Conservation (phyloP, 2,797 vertebrate species). For the Gastrophryne carolinensis region DNA sequence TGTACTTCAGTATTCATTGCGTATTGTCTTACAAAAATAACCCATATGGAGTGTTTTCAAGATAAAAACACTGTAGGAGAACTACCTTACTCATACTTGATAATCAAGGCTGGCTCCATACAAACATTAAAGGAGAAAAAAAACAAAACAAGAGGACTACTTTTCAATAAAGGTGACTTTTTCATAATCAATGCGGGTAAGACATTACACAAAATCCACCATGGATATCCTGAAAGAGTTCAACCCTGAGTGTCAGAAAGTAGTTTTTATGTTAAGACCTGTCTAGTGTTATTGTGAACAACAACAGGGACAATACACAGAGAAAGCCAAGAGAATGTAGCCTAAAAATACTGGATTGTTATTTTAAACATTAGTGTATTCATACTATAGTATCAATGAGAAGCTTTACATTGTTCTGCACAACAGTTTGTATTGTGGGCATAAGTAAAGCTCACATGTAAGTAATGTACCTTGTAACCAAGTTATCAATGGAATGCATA, state of each 20-base stretch:
- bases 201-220: not conserved
- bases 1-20: conserved; percentile 5
- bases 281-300: not conserved
- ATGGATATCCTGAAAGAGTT: conserved; percentile 8
- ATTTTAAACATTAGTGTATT: no score
- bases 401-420: no score
- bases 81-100: not conserved
- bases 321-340: no score
- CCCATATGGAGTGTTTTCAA: conserved; percentile 13
- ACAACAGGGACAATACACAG: not conserved
- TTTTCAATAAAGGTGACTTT: not conserved
- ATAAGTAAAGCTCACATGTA: no score
- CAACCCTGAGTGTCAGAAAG: conserved; percentile 39
- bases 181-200: conserved; percentile 33
- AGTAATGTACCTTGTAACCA: no score
- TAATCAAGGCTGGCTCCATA: not conserved
- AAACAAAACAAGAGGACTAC: not conserved
- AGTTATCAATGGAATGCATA: no score
- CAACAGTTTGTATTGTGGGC: no score
- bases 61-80: conserved; percentile 24
- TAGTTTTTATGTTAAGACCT: not conserved
- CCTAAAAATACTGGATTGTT: no score
- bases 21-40: conserved; percentile 46
- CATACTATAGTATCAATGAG: no score
- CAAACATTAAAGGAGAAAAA: not conserved